Conservation (phyloP, 2,113 vertebrate species). For the Microtus pennsylvanicus region DNA sequence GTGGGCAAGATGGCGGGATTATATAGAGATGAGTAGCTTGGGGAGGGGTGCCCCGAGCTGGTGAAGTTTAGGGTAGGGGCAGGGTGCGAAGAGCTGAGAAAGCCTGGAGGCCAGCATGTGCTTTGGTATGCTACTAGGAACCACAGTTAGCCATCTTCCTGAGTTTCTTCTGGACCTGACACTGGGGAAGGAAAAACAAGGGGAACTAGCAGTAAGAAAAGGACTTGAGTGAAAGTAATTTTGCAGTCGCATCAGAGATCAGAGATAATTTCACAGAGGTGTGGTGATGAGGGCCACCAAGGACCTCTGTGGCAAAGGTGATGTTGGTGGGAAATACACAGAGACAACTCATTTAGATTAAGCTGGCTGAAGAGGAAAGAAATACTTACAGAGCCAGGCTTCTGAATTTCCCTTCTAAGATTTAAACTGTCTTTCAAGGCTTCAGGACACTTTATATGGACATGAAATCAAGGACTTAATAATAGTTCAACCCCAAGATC, state of each 20-base stretch:
- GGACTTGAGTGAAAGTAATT: background rate
- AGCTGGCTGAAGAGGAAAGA: background rate
- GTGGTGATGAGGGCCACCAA: background rate
- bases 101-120: too few species aligned
- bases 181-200: background rate
- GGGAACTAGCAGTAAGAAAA: background rate
- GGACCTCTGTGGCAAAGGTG: background rate
- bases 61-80: background rate
- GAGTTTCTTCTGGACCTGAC: background rate
- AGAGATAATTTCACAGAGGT: background rate
- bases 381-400: background rate
- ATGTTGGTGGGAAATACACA: background rate
- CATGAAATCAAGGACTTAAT: background rate
- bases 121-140: background rate
- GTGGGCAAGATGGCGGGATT: too few species aligned
- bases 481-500: slow-evolving; percentile 12
- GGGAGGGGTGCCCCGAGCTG: background rate
- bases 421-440: background rate
- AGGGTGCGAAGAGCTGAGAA: background rate
- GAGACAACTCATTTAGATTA: background rate
- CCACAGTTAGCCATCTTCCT: background rate
- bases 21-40: too few species aligned
- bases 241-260: slow-evolving; percentile 6
- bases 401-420: background rate
- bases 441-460: slow-evolving; percentile 37